These are phyloP conservation scores for Anastrepha obliqua DNA, from an alignment of 1,140 invertebrate species.

Conservation along the genomic window DNA sequence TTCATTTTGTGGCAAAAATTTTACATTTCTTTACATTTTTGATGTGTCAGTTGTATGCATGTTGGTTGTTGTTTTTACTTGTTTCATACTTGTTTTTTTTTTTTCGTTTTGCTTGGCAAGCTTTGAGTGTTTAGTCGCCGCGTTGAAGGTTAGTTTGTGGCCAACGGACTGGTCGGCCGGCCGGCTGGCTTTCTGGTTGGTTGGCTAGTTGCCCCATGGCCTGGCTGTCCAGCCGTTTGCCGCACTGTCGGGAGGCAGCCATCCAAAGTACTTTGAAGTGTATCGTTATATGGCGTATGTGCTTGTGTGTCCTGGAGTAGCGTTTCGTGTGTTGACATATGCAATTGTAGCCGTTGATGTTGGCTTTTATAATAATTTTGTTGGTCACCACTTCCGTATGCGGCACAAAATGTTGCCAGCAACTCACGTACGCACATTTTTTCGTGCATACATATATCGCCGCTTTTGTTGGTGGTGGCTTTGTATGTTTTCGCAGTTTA, in stretches of 20 bases:
- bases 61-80: not conserved
- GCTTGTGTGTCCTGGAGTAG: not conserved
- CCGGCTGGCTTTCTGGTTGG: not conserved
- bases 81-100: not conserved
- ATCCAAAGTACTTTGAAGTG: slow-evolving; percentile 30
- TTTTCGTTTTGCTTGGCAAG: not conserved
- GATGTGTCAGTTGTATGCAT: not conserved
- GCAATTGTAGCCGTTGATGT: slow-evolving; percentile 38
- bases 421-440: not conserved
- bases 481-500: slow-evolving; percentile 21
- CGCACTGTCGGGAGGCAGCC: not conserved
- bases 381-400: slow-evolving; percentile 11
- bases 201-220: not conserved
- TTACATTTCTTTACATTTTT: slow-evolving; percentile 17
- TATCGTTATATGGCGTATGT: not conserved
- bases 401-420: not conserved
- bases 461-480: not conserved
- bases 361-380: slow-evolving; percentile 37
- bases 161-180: not conserved
- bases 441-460: not conserved
- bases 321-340: not conserved
- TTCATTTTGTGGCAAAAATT: slow-evolving; percentile 41
- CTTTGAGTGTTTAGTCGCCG: slow-evolving; percentile 10
- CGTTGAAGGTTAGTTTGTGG: slow-evolving; percentile 43
- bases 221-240: not conserved